A percentile compares a stretch with the other conserved stretches of the same genome.
Conservation (phyloP, 2,888 invertebrate species). For the Leptinotarsa haldemani region DNA sequence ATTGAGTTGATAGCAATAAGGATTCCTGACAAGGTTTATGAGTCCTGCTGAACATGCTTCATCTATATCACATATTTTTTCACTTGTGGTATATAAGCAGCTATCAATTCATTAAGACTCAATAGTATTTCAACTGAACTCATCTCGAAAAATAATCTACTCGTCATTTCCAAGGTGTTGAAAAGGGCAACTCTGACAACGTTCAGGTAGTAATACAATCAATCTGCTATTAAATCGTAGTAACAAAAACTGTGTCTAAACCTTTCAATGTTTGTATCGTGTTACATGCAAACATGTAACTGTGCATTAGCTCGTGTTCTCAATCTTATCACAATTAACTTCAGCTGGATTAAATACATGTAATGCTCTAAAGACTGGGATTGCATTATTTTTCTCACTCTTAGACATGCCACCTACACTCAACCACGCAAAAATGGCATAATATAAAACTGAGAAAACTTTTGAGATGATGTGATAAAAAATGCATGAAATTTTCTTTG, state of each 20-base stretch:
- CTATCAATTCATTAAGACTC: too few species aligned
- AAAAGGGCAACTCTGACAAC: too few species aligned
- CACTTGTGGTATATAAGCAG: too few species aligned
- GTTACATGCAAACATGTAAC: slow-evolving; percentile 6
- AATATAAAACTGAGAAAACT: slow-evolving; percentile 1
- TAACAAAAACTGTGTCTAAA: slow-evolving; percentile 1
- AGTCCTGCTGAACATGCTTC: too few species aligned
- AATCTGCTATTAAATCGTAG: background rate
- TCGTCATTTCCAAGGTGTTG: too few species aligned
- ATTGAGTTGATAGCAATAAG: too few species aligned
- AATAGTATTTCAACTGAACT: too few species aligned
- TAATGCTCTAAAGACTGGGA: background rate
- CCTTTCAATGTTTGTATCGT: background rate
- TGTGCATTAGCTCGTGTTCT: background rate
- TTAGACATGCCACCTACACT: background rate
- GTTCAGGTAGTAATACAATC: too few species aligned
- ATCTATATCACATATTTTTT: too few species aligned
- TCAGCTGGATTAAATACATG: background rate
- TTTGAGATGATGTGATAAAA: slow-evolving; percentile 4
- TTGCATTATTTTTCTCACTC: background rate
- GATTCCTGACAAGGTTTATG: too few species aligned
- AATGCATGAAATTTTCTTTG: background rate
- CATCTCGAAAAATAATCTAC: too few species aligned
- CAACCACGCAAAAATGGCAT: slow-evolving; percentile 7
- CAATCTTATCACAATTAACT: background rate